Conservation (phyloP, 1,140 invertebrate species). For the Drosophila parvula region DNA sequence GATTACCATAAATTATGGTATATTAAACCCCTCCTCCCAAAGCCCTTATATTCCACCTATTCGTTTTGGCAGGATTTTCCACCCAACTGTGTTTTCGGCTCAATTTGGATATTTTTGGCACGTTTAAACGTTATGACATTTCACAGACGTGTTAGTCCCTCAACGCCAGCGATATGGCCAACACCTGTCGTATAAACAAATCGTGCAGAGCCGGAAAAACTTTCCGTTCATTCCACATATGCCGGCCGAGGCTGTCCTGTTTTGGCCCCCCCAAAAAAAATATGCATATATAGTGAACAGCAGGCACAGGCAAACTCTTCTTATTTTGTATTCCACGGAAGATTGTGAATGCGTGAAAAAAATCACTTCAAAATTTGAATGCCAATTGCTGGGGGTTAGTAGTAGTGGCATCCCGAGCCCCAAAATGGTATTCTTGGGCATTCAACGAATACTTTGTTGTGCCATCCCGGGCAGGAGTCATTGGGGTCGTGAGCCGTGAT, state of each 20-base stretch:
- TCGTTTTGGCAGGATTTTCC: not conserved
- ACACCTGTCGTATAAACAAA: slow-evolving; percentile 79
- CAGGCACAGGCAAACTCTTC: slow-evolving; percentile 29
- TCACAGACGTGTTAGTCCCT: slow-evolving; percentile 79
- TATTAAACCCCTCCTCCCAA: not conserved
- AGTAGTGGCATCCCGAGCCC: slow-evolving; percentile 4
- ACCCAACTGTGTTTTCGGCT: slow-evolving; percentile 10
- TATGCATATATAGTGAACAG: slow-evolving; percentile 57
- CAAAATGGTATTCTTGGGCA: slow-evolving; percentile 32
- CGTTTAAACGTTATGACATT: slow-evolving; percentile 84
- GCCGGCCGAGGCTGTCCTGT: slow-evolving; percentile 8
- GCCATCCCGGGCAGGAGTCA: slow-evolving; percentile 45
- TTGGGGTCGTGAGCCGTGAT: slow-evolving; percentile 53
- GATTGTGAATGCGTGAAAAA: slow-evolving; percentile 67
- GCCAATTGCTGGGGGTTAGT: slow-evolving; percentile 59
- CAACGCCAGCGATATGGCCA: slow-evolving; percentile 69
- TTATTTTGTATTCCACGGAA: slow-evolving; percentile 67
- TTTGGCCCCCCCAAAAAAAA: slow-evolving; percentile 37
- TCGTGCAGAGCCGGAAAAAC: slow-evolving; percentile 41
- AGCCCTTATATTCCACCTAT: slow-evolving; percentile 5
- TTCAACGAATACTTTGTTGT: slow-evolving; percentile 56
- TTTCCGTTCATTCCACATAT: slow-evolving; percentile 45
- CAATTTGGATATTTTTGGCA: slow-evolving; percentile 72
- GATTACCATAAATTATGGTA: not conserved
- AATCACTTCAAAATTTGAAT: slow-evolving; percentile 78